Base-by-base conservation (phyloP, 2,888 invertebrate species). In the Rotaria sp. region DNA sequence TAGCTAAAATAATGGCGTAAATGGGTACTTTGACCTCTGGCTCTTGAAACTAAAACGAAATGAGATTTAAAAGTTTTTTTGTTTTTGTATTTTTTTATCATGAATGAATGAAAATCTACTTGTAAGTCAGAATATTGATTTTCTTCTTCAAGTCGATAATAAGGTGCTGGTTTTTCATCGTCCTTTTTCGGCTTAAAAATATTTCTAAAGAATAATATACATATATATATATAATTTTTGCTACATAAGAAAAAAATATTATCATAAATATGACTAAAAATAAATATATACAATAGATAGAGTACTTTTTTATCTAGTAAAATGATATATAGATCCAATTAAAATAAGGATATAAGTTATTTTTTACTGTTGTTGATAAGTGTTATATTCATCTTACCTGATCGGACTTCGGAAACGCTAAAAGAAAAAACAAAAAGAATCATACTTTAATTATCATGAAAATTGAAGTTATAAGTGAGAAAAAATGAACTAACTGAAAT, bases 1-100 rank as follows among this genome's bases (percentile, higher is more conserved):
- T 92, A 0, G 96, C 96, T 88, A 96, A 92, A 15, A 93, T 90
- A 85, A 96, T 94, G 0, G 95, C 95, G 91, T 94, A 95, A 94
- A 95, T 95, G 84, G 96, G 96, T 89, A 96, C 93, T 90, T 94
- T 94, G 59, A 93, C 93, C 93, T 90, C 89, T 87, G 91, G 91
- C 85, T 89, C 89, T 88, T 91, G 89, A 89, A 92, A 92, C 92
- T 92, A 84, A 21, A 84, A 38, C 0, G 55, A 57, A 57, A 67
- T 35, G 4, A 35, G 30, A 30, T 30, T 4, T 0, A 59, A 59
- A 5, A 45, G 11, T 45, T 45, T 45, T 50, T 50, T 50, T 15
- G 15, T 55, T 26, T 55, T 4, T 55, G 8, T 8, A 7, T 24
- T 26, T 26, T 10, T 26, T 55, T 55, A 21, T 18, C 3, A 30